Evolutionary conservation across 2,888 invertebrate species (phyloP).

Genomic region (Malthinus flaveolus): DNA sequence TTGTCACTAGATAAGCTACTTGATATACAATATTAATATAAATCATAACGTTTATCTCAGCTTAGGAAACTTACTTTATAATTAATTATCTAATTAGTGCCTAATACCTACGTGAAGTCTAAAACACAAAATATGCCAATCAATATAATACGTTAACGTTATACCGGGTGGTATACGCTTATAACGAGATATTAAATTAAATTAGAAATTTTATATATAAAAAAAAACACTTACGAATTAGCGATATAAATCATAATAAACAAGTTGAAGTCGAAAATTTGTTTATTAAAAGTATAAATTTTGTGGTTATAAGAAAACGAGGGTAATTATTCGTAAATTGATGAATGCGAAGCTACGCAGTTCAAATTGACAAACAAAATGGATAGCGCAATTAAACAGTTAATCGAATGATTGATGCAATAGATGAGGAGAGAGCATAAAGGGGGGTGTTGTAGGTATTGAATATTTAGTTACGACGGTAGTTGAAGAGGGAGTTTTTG

Average conservation of each 20-base stretch:
- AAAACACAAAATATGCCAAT: too few relatives aligned
- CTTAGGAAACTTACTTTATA: background rate
- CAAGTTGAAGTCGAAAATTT: slow-evolving; percentile 24
- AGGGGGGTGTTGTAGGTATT: slow-evolving; percentile 4
- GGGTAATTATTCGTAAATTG: slow-evolving; percentile 48
- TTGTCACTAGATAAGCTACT: background rate
- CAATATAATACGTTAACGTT: too few relatives aligned
- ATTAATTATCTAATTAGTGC: background rate
- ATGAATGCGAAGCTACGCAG: slow-evolving; percentile 49
- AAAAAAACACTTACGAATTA: too few relatives aligned
- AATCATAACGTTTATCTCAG: background rate
- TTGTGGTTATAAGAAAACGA: slow-evolving; percentile 39
- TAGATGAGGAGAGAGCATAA: slow-evolving; percentile 35
- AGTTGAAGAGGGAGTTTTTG: background rate
- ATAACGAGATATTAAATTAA: too few relatives aligned
- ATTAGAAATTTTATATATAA: too few relatives aligned
- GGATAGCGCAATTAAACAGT: slow-evolving; percentile 54
- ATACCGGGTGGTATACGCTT: too few relatives aligned
- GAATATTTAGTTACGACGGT: slow-evolving; percentile 21
- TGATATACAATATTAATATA: background rate
- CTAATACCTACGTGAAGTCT: background rate
- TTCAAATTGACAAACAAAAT: slow-evolving; percentile 53
- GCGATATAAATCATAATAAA: slow-evolving; percentile 31
- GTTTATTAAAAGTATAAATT: slow-evolving; percentile 24
- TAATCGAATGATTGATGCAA: slow-evolving; percentile 55